Evolutionary conservation across 2,797 vertebrate species (phyloP).

Genomic region (Eulemur rubriventer): DNA sequence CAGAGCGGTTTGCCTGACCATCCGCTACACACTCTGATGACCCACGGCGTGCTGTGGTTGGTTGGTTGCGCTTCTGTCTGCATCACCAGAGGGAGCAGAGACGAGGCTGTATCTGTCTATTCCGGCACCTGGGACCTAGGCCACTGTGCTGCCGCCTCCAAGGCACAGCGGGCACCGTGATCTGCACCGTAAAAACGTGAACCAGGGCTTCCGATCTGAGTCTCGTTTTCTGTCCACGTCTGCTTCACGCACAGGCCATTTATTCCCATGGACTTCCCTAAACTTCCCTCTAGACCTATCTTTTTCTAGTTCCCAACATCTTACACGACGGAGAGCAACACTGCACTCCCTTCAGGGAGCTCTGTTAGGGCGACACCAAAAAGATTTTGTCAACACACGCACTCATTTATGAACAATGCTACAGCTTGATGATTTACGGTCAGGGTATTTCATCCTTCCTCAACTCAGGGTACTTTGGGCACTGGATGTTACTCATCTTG

Average conservation of each 20-base stretch:
- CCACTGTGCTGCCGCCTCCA: no score
- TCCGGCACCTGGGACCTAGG: background rate
- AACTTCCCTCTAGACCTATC: accelerated
- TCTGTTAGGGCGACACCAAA: background rate
- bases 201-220: background rate
- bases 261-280: background rate
- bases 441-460: background rate
- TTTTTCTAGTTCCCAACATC: background rate
- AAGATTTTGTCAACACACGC: background rate
- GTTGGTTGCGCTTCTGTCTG: background rate
- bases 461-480: background rate
- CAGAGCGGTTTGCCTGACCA: background rate
- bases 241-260: background rate
- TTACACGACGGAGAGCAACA: background rate
- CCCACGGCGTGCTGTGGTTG: accelerated
- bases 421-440: background rate
- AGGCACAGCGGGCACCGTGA: background rate
- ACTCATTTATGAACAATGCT: background rate
- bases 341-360: background rate
- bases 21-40: no score
- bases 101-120: no score
- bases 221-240: background rate
- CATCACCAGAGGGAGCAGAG: background rate
- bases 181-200: background rate
- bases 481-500: background rate